A percentile compares a stretch with the other conserved stretches of the same genome.
These are phyloP conservation scores for Drosophila carrolli DNA, from an alignment of 1,140 invertebrate species.

Conservation along the genomic window DNA sequence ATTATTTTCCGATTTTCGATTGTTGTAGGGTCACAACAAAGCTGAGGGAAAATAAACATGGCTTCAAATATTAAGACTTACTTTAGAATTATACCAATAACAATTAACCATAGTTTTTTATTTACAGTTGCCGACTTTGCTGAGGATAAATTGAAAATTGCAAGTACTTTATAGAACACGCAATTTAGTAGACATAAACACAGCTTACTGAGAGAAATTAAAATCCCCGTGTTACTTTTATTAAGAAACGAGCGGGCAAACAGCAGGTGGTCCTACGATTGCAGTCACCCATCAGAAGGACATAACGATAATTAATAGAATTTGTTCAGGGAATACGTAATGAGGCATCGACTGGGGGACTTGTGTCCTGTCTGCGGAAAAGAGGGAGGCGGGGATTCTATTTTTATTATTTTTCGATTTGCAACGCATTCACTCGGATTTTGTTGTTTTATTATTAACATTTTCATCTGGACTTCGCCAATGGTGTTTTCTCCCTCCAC, in stretches of 20 bases:
- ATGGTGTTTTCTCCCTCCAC: conserved; percentile 21
- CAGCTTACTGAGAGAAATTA: conserved; percentile 7
- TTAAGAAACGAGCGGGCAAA: conserved; percentile 24
- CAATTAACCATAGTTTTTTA: not conserved
- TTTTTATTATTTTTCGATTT: conserved; percentile 82
- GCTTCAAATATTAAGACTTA: too few relatives aligned
- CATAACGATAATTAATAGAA: conserved; percentile 84
- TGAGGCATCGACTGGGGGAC: conserved; percentile 47
- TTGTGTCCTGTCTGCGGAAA: conserved; percentile 14
- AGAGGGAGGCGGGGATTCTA: conserved; percentile 26
- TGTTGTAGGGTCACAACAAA: not conserved
- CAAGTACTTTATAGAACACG: not conserved
- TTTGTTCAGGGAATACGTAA: conserved; percentile 77
- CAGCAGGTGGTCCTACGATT: conserved; percentile 50
- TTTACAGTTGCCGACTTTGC: not conserved
- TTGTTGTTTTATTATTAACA: conserved; percentile 69
- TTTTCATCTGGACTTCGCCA: conserved; percentile 46
- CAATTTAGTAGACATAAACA: not conserved
- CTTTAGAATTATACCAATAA: too few relatives aligned
- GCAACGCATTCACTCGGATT: conserved; percentile 59
- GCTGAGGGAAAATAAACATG: too few relatives aligned
- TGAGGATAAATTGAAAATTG: not conserved
- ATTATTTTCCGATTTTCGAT: conserved; percentile 2
- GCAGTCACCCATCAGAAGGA: conserved; percentile 74
- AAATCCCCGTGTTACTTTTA: conserved; percentile 47